Evolutionary conservation across 1,140 invertebrate genomes (phyloP), one percentile per base, ranked within the genome.

Genomic region (Brevipalpus yothersi): DNA sequence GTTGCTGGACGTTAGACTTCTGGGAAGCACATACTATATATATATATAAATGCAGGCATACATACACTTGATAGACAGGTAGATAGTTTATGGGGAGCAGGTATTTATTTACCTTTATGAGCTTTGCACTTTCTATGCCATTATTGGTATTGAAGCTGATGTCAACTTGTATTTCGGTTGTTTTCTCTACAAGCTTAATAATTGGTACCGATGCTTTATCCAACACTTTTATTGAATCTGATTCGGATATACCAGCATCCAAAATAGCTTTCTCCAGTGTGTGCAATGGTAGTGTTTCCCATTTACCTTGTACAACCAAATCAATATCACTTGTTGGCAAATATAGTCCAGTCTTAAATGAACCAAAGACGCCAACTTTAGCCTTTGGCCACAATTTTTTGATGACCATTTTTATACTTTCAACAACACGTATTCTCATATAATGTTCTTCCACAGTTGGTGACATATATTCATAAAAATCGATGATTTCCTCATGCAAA

Each of bases 131-230:
- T 75, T 87, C 86, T 15, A 93, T 83, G 45, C 89, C 89, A 72
- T 87, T 93, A 68, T 79, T 85, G 86, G 93, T 93, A 72, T 95
- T 96, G 75, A 96, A 96, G 68, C 90, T 94, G 68, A 98, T 96
- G 74, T 98, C 93, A 15, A 68, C 87, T 71, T 81, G 82, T 55
- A 96, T 84, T 64, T 92, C 86, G 43, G 89, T 92, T 69, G 83
- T 80, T 63, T 82, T 82, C 73, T 98, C 92, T n/a, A 86, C 92
- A 68, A 96, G 76, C 76, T 97, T 97, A 41, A 97, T 84, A 66
- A 97, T 96, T 64, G 93, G 92, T 65, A 96, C 79, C 23, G 89
- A 89, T 60, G 93, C 92, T 75, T 91, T 93, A 71, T 95, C 90
- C 62, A 96, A 77, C 65, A 95, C 90, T 78, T 94, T 93, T 67